Conservation (phyloP, 2,113 vertebrate genomes). For the Dipodomys merriami region DNA sequence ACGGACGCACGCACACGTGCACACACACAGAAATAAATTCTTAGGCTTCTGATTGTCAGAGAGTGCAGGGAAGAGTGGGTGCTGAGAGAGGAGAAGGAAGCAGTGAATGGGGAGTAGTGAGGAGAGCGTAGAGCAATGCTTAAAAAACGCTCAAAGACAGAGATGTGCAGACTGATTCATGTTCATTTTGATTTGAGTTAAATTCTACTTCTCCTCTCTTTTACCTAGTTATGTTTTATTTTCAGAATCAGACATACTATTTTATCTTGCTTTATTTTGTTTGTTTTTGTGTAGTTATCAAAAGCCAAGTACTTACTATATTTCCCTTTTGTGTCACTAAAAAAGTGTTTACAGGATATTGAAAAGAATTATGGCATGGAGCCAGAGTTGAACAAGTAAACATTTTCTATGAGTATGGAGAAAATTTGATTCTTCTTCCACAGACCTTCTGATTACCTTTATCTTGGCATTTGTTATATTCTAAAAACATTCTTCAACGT, state of each 20-base stretch:
- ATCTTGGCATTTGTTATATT: background rate
- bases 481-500: background rate
- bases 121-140: background rate
- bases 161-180: background rate
- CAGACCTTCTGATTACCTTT: background rate
- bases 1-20: background rate
- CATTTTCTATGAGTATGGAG: background rate
- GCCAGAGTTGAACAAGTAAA: background rate
- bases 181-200: background rate
- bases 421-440: background rate
- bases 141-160: background rate
- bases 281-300: background rate
- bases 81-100: background rate
- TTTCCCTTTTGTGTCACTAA: background rate
- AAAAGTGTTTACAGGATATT: background rate
- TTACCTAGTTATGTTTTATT: background rate
- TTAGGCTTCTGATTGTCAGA: background rate
- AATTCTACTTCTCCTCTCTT: background rate
- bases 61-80: background rate
- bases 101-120: background rate
- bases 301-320: background rate
- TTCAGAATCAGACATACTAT: background rate
- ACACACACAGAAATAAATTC: too few species aligned
- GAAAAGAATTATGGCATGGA: background rate
- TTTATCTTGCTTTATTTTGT: background rate